Evolutionary conservation across 2,113 vertebrate genomes (phyloP), one percentile per base, ranked within the genome.

Genomic region (Salminus brasiliensis): DNA sequence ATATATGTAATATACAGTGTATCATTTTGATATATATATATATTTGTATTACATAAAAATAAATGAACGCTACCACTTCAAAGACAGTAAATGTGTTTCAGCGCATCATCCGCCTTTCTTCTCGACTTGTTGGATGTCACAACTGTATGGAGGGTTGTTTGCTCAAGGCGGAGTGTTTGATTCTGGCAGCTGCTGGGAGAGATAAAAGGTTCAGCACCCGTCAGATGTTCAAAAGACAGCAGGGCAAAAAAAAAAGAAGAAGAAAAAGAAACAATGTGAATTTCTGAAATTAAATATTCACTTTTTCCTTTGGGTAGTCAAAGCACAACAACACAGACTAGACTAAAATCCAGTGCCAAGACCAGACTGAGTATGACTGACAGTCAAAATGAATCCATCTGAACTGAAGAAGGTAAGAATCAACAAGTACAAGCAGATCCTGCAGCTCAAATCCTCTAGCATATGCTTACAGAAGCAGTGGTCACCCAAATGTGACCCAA

Each of bases 201-300:
- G 36, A 67, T 68, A 66, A 74, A 78, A 25, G 34, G 43, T 18
- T 70, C 10, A 41, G 32, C 12, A 34, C 29, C 65, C 18, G 32
- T 45, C 60, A 60, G 30, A 82, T 30, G 23, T 78, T 67, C 30
- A 29, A 59, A 66, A 74, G 29, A 68, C 25, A 49, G 32, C n/a
- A 27, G 55, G 12, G 52, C 16, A 9, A 25, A 25, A 7, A 7
- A 23, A 18, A 52, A 69, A 70, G 10, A 34, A 11, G 12, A 5
- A 29, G 11, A 49, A 68, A 70, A 65, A 36, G 13, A n/a, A 66
- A 63, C 15, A 55, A 18, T 13, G 18, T 10, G 21, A 34, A 16
- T 16, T 18, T 49, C 18, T 71, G 45, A 5, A n/a, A 45, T 66
- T 72, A 21, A 8, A 59, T 49, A 45, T 27, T 77, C 16, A 25